Evolutionary conservation across 2,888 invertebrate species (phyloP).

Genomic region (Anarsia innoxiella): DNA sequence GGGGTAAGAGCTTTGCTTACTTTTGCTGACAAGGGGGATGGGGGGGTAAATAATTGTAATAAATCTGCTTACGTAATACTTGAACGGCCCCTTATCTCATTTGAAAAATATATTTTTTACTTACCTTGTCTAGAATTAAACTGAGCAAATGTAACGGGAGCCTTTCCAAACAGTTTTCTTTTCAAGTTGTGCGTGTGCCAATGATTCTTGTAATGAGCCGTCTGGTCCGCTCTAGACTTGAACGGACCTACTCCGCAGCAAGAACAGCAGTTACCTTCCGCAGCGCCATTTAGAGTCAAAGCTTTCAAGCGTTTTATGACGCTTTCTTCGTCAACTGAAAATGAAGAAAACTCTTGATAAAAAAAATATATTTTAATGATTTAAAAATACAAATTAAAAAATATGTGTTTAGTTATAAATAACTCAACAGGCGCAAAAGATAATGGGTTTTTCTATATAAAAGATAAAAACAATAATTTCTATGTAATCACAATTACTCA

Average conservation of each 20-base stretch:
- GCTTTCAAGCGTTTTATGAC: constrained; percentile 56
- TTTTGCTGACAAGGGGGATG: too few species aligned
- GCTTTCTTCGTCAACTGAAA: constrained; percentile 64
- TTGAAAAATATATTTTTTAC: constrained; percentile 1
- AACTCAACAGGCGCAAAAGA: too few species aligned
- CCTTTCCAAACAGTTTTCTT: constrained; percentile 77
- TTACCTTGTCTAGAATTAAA: constrained; percentile 60
- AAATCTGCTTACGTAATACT: too few species aligned
- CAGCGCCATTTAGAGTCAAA: constrained; percentile 48
- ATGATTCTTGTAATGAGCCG: constrained; percentile 86
- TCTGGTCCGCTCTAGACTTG: constrained; percentile 76
- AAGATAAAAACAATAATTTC: too few species aligned
- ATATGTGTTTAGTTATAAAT: too few species aligned
- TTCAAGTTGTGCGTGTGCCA: constrained; percentile 91
- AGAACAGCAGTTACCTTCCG: constrained; percentile 59
- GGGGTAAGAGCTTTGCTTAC: too few species aligned
- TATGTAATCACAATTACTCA: background rate
- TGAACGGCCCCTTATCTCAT: too few species aligned
- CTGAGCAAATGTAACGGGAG: constrained; percentile 49
- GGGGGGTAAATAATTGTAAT: too few species aligned
- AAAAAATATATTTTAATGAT: too few species aligned
- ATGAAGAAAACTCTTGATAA: background rate
- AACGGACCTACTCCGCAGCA: constrained; percentile 73
- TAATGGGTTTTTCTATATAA: too few species aligned
- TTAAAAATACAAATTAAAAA: too few species aligned